Evolutionary conservation across 2,113 vertebrate genomes (phyloP), one percentile per base, ranked within the genome.

Genomic region (Nibea albiflora): DNA sequence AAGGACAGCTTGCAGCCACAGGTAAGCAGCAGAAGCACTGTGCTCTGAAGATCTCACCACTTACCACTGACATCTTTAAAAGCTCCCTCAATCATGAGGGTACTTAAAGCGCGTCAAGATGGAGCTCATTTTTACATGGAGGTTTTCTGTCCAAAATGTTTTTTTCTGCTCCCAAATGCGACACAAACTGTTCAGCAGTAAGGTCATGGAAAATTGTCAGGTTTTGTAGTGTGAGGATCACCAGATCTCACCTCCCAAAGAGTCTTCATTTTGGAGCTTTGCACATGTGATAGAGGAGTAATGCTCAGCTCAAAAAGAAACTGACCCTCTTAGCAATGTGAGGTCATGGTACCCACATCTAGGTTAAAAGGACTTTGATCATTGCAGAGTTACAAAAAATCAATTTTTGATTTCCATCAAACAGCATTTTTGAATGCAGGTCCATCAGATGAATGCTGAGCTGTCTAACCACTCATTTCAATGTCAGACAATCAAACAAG

Each of bases 71-170:
- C 44, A 42, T 47, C 0, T 62, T 44, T 31, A 65, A 31, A 63
- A 28, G 52, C 44, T 52, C 24, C 19, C 19, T 65, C 20, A 2
- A 49, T 54, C 26, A 65, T 52, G 54, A 52, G 53, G 4, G 58
- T 64, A 62, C 56, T 78, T 28, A 5, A 58, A 64, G 54, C 5
- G 16, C n/a, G 62, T 69, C 26, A 62, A n/a, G 63, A 85, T 68
- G 72, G 56, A 24, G 22, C 49, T 14, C 6, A 31, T 66, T 42
- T 62, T 63, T 28, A 42, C 44, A 76, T 68, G 31, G 31, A 70
- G 28, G 8, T 39, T 39, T 39, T 39, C 8, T 39, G 35, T 8
- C 35, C 35, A 26, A 70, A 3, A 2, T 28, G 8, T 15, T 35
- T 42, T 26, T 65, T 57, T 47, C 42, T 15, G 9, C 26, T 47